phyloP scores from a whole-genome alignment of 1,140 invertebrate species.

The Hylyphantes graminicola region DNA sequence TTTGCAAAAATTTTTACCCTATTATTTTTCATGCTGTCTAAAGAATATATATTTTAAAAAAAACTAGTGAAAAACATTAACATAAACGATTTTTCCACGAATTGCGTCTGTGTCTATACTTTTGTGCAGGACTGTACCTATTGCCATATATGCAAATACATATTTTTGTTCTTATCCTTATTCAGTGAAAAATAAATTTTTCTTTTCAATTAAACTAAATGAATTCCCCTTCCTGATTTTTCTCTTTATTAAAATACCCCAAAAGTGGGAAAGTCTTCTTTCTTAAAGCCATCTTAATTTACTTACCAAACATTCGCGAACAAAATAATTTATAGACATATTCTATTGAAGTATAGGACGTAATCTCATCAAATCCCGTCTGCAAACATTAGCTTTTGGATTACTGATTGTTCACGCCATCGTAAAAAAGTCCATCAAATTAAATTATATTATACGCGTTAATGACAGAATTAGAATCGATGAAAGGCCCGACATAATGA shows the following conservation, averaged over 20 bases:
- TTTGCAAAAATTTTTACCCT: too few relatives aligned
- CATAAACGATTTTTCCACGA: too few relatives aligned
- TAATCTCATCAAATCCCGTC: conserved; percentile 33
- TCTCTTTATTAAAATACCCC: background rate
- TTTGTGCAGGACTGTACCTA: too few relatives aligned
- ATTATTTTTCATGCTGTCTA: too few relatives aligned
- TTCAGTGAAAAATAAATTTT: too few relatives aligned
- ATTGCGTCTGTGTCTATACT: too few relatives aligned
- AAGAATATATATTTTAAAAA: too few relatives aligned
- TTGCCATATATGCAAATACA: too few relatives aligned
- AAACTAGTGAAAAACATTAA: too few relatives aligned
- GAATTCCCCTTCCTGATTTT: too few relatives aligned
- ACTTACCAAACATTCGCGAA: conserved; percentile 35
- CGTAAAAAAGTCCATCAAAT: conserved; percentile 29
- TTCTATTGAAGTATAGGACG: conserved; percentile 18
- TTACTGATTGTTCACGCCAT: conserved; percentile 45
- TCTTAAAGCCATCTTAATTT: conserved; percentile 27
- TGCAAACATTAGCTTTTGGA: conserved; percentile 33
- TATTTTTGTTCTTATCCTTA: too few relatives aligned
- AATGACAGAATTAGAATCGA: conserved; percentile 43
- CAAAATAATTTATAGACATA: conserved; percentile 44
- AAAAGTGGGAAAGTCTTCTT: background rate
- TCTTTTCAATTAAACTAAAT: too few relatives aligned
- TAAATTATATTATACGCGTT: conserved; percentile 56
- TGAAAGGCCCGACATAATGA: conserved; percentile 44